Conservation (phyloP, 2,888 invertebrate species). For the Philereme vetulata region DNA sequence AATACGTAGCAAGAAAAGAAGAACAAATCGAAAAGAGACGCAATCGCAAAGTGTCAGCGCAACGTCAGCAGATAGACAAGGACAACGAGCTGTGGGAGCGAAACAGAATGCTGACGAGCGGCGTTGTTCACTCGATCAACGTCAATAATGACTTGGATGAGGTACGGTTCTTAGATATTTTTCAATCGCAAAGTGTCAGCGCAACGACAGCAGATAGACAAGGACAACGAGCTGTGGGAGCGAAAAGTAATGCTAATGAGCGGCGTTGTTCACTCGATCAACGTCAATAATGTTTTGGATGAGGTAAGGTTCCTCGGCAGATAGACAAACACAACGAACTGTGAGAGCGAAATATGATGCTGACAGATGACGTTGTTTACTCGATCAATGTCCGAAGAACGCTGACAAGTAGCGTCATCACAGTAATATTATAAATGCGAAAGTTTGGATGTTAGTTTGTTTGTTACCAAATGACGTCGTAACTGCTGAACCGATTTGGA, state of each 20-base stretch:
- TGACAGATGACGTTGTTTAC: constrained; percentile 96
- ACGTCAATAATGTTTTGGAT: constrained; percentile 96
- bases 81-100: constrained; percentile 99
- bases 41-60: constrained; percentile 96
- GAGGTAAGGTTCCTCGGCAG: constrained; percentile 78
- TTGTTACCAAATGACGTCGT: no score
- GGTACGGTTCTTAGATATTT: constrained; percentile 45
- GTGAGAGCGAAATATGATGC: constrained; percentile 99
- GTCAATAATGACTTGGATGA: constrained; percentile 97
- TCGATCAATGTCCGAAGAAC: constrained; percentile 86
- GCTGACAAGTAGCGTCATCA: no score
- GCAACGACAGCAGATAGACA: no score
- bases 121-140: constrained; percentile 95
- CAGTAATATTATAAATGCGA: no score
- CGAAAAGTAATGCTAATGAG: constrained; percentile 98
- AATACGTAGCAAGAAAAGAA: constrained; percentile 96
- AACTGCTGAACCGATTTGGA: no score
- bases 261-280: constrained; percentile 95
- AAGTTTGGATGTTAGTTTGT: no score
- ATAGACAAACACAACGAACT: constrained; percentile 90
- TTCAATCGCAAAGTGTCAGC: no score
- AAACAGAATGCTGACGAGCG: constrained; percentile 97
- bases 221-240: constrained; percentile 98
- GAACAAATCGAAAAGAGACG: constrained; percentile 95
- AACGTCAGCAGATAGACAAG: constrained; percentile 97